A percentile compares a stretch with the other conserved stretches of the same genome.
phyloP scores from a whole-genome alignment of 2,113 vertebrate species.

The Tichodroma muraria region DNA sequence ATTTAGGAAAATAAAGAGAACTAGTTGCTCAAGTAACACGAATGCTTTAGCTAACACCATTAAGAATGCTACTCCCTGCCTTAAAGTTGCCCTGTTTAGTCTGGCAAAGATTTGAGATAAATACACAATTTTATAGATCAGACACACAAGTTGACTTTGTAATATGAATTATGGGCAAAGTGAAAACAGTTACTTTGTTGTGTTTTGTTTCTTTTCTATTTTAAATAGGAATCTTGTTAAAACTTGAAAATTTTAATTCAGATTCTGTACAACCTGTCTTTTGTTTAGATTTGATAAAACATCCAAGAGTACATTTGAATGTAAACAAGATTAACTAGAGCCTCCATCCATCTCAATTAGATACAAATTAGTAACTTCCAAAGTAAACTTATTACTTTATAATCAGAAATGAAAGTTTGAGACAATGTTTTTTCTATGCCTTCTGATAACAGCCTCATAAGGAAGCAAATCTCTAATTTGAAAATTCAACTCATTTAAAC shows the following conservation, averaged over 20 bases:
- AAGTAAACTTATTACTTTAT: background rate
- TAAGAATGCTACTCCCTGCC: background rate
- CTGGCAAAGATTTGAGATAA: background rate
- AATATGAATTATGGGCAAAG: background rate
- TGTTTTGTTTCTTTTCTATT: background rate
- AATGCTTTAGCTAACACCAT: background rate
- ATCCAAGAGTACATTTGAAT: background rate
- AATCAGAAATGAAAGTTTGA: background rate
- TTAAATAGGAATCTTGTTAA: background rate
- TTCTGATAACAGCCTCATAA: background rate
- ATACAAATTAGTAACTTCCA: background rate
- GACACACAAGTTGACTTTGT: background rate
- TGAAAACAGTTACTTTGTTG: background rate
- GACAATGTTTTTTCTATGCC: background rate
- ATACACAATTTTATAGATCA: background rate
- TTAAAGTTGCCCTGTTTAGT: background rate
- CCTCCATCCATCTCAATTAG: background rate
- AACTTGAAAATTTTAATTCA: background rate
- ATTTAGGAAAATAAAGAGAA: background rate
- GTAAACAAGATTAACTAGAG: background rate
- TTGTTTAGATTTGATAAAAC: background rate
- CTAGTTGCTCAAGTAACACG: background rate
- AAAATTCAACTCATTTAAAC: background rate
- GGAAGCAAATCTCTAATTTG: background rate
- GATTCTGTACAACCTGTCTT: background rate